Conservation (phyloP, 2,888 invertebrate species). For the Luffia ferchaultella region DNA sequence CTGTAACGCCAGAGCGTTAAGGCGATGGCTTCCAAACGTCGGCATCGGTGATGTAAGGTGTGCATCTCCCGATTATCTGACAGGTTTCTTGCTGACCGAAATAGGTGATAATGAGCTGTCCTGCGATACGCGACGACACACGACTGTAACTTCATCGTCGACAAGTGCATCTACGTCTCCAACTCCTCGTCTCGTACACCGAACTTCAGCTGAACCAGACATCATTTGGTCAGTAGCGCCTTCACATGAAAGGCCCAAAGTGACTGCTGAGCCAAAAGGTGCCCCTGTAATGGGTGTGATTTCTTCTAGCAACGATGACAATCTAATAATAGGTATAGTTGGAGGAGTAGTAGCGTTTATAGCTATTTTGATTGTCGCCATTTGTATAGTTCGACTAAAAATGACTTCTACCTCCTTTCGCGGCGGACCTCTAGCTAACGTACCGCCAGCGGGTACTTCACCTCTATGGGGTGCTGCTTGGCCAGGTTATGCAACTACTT, state of each 20-base stretch:
- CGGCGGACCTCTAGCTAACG: constrained; percentile 72
- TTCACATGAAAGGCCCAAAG: constrained; percentile 66
- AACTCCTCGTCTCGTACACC: constrained; percentile 62
- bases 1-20: constrained; percentile 81
- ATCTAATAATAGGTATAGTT: constrained; percentile 93
- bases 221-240: constrained; percentile 92
- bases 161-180: constrained; percentile 51
- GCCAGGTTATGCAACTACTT: constrained; percentile 66
- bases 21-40: constrained; percentile 77
- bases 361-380: constrained; percentile 86
- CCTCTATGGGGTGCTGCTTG: constrained; percentile 66
- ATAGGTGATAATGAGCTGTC: constrained; percentile 84
- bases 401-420: constrained; percentile 75
- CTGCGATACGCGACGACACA: constrained; percentile 73
- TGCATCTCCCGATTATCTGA: constrained; percentile 73
- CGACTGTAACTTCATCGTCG: constrained; percentile 42
- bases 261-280: constrained; percentile 67
- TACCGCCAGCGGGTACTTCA: constrained; percentile 67
- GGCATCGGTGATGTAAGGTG: constrained; percentile 72
- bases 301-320: constrained; percentile 84
- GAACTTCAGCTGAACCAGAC: constrained; percentile 79
- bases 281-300: constrained; percentile 63
- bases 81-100: constrained; percentile 74
- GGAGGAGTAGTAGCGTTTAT: constrained; percentile 93
- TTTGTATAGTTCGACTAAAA: constrained; percentile 83